Conservation (phyloP, 2,797 vertebrate genomes). For the Epinephelus coioides region DNA sequence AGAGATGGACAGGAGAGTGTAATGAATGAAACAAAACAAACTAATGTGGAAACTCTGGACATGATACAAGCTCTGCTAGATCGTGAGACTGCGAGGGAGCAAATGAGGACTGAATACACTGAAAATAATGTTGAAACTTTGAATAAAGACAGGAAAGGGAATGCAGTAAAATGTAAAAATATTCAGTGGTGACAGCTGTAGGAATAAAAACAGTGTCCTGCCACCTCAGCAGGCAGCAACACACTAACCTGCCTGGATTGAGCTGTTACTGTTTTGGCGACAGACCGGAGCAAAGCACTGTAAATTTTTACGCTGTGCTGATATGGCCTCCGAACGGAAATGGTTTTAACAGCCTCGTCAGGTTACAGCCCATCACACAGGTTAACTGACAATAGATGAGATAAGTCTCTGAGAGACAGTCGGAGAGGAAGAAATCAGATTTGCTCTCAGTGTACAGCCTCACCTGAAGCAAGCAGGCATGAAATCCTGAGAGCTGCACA, state of each 20-base stretch:
- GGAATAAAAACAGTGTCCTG: neutral
- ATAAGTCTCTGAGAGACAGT: slow-evolving; percentile 9
- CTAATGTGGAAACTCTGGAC: neutral
- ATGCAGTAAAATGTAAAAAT: neutral
- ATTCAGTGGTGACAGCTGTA: neutral
- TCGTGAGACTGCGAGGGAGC: neutral
- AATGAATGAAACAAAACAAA: neutral
- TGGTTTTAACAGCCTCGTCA: slow-evolving; percentile 37
- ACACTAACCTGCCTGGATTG: neutral
- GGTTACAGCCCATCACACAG: slow-evolving; percentile 40
- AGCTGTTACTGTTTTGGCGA: slow-evolving; percentile 14
- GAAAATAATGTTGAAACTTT: neutral
- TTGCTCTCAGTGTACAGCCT: slow-evolving; percentile 32
- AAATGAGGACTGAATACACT: neutral
- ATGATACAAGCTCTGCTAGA: neutral
- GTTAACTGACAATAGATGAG: slow-evolving; percentile 39
- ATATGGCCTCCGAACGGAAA: slow-evolving; percentile 20
- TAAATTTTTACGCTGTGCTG: slow-evolving; percentile 5
- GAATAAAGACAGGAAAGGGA: neutral
- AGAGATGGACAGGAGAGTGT: neutral
- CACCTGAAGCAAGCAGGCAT: slow-evolving; percentile 45
- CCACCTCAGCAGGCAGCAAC: neutral
- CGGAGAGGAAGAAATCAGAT: slow-evolving; percentile 42
- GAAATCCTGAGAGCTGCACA: slow-evolving; percentile 38
- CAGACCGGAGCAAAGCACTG: neutral